Conservation (phyloP, 2,113 vertebrate genomes). For the Ploceus nigricollis region DNA sequence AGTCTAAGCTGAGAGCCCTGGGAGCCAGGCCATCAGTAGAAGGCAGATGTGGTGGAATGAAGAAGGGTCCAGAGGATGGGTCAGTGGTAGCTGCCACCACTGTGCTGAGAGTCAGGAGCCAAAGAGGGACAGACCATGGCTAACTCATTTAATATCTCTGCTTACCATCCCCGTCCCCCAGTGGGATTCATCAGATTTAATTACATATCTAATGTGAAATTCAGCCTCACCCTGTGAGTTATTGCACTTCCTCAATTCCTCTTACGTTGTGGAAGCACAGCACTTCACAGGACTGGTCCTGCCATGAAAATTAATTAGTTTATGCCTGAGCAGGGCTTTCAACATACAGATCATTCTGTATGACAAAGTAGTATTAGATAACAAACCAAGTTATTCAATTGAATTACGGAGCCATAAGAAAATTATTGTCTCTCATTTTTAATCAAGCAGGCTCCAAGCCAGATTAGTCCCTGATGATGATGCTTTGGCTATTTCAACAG, state of each 20-base stretch:
- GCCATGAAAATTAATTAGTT: conserved; percentile 56
- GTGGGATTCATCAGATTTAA: conserved; percentile 33
- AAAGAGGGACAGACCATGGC: background rate
- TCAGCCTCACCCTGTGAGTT: conserved; percentile 29
- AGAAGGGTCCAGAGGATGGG: background rate
- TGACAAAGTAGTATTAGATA: conserved; percentile 39
- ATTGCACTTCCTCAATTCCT: conserved; percentile 1
- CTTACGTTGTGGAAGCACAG: background rate
- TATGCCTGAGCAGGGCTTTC: conserved; percentile 47
- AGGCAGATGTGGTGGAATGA: background rate
- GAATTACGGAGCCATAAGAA: conserved; percentile 42
- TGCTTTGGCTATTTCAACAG: background rate
- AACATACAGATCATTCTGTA: conserved; percentile 32
- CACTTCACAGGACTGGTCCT: conserved; percentile 25
- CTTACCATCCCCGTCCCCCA: conserved; percentile 4
- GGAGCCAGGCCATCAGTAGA: background rate
- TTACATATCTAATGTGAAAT: conserved; percentile 40
- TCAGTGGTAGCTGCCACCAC: background rate
- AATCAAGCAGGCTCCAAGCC: conserved; percentile 46
- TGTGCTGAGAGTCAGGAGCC: background rate
- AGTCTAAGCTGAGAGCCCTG: background rate
- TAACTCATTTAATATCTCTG: conserved; percentile 34
- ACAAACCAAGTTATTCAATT: conserved; percentile 43
- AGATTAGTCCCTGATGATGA: conserved; percentile 4
- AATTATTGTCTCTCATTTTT: conserved; percentile 51